phyloP scores from a whole-genome alignment of 2,113 vertebrate genomes.

The Sphaerodactylus townsendi region DNA sequence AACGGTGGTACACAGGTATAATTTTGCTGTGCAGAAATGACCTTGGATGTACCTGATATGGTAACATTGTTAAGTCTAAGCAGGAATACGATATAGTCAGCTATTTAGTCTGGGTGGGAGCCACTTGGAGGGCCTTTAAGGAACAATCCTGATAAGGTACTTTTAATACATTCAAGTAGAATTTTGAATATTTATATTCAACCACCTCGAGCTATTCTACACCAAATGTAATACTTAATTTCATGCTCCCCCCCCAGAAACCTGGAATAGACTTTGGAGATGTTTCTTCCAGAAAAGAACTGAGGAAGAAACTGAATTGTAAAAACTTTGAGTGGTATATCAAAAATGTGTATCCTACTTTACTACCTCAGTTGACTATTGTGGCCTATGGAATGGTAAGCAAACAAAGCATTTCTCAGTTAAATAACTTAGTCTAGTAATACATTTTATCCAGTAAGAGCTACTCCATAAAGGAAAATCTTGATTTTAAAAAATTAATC shows the following conservation, averaged over 20 bases:
- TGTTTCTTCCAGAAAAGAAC: constrained; percentile 58
- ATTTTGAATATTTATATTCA: not conserved
- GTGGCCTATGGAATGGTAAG: constrained; percentile 51
- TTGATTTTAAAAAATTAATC: not conserved
- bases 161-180: not conserved
- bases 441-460: no score
- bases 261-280: constrained; percentile 58
- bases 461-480: no score
- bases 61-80: no score
- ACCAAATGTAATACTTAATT: not conserved
- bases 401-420: not conserved
- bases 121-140: no score
- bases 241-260: constrained; percentile 44
- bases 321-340: constrained; percentile 68
- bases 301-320: constrained; percentile 60
- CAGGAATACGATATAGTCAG: no score
- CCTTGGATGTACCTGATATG: no score
- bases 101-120: no score
- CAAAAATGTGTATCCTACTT: constrained; percentile 57
- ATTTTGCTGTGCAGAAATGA: no score
- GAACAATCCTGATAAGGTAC: no score
- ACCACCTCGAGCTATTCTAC: no score
- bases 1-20: no score
- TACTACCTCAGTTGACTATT: constrained; percentile 38
- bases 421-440: not conserved